Base-by-base conservation (phyloP, 2,797 vertebrate species). In the Gymnothorax javanicus region DNA sequence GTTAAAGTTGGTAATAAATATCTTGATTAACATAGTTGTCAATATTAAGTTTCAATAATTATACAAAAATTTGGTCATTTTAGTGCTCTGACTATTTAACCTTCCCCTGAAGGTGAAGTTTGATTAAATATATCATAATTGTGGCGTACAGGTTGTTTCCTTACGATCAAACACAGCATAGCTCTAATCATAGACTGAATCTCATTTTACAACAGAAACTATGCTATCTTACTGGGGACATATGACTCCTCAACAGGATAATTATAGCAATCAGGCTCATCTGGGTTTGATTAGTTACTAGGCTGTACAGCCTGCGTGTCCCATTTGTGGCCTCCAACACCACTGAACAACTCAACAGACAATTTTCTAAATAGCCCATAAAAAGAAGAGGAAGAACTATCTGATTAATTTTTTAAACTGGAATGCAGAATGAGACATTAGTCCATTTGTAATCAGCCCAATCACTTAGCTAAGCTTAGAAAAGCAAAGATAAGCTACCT, bases 201-300 rank as follows among this genome's bases (percentile, higher is more conserved):
- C 77, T 81, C 52, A 81, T 81, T 43, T 81, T n/a, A 56, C 77
- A 56, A 20, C 20, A 33, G 2, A 52, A 81, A 81, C 7, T 54
- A 23, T 1, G 3, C 52, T 52, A 9, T 81, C 52, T 56, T 56
- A n/a, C 9, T 56, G 11, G 77, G 77, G 56, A 81, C 7, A 81
- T 81, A 56, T 56, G 77, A 81, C 17, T 56, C 50, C 50, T 81
- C 52, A 27, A 13, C n/a, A 71, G 12, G 64, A 59, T 59, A 50
- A 79, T 57, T 33, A 20, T 33, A 58, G 27, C 43, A 58, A 57
- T 77, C 71, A 2, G 33, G 17, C 52, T 56, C 23, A 25, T 86
- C 54, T 77, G 85, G 56, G 69, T 79, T 86, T 86, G 25, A 73
- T 85, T 85, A 85, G 8, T 2, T 27, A 9, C n/a, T 27, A 54